Percentiles rank a stretch among this genome's conserved stretches.
These are phyloP conservation scores for Salvator merianae DNA, from an alignment of 2,113 vertebrate species.

Conservation along the genomic window DNA sequence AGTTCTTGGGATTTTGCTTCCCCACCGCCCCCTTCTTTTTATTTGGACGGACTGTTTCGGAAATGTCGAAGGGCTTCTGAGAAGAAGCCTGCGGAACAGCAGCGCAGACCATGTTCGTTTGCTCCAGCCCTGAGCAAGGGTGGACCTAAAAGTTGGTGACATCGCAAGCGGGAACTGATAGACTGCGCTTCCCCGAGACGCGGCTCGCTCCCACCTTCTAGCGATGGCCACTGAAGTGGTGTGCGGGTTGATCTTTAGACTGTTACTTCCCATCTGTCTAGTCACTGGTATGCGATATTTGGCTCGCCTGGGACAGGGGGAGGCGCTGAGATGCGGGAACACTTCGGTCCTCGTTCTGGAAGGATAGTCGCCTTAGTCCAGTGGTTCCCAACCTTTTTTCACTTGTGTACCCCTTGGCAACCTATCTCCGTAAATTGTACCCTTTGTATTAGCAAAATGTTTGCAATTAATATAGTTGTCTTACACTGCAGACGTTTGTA, in stretches of 20 bases:
- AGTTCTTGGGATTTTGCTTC: neutral
- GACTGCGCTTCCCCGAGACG: slow-evolving; percentile 51
- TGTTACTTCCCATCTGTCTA: slow-evolving; percentile 91
- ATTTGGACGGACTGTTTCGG: slow-evolving; percentile 39
- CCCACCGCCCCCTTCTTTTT: too few relatives aligned
- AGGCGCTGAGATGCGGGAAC: neutral
- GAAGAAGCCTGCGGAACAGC: slow-evolving; percentile 20
- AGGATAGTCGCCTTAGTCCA: neutral
- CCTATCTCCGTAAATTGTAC: too few relatives aligned
- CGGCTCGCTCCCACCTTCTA: slow-evolving; percentile 55
- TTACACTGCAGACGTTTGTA: too few relatives aligned
- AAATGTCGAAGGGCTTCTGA: slow-evolving; percentile 57
- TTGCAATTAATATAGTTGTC: too few relatives aligned
- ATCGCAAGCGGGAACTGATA: slow-evolving; percentile 50
- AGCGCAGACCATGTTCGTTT: slow-evolving; percentile 59
- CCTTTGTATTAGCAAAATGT: too few relatives aligned
- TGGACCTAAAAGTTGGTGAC: slow-evolving; percentile 63
- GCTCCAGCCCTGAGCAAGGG: slow-evolving; percentile 61
- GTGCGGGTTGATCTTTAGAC: slow-evolving; percentile 93
- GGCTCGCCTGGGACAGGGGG: neutral
- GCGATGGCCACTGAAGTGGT: slow-evolving; percentile 93
- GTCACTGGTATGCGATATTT: slow-evolving; percentile 84
- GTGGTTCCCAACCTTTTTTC: too few relatives aligned
- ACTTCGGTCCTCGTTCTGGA: neutral
- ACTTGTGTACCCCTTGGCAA: too few relatives aligned